Evolutionary conservation across 2,888 invertebrate genomes (phyloP), one percentile per base, ranked within the genome.

Genomic region (Agrochola lychnidis): DNA sequence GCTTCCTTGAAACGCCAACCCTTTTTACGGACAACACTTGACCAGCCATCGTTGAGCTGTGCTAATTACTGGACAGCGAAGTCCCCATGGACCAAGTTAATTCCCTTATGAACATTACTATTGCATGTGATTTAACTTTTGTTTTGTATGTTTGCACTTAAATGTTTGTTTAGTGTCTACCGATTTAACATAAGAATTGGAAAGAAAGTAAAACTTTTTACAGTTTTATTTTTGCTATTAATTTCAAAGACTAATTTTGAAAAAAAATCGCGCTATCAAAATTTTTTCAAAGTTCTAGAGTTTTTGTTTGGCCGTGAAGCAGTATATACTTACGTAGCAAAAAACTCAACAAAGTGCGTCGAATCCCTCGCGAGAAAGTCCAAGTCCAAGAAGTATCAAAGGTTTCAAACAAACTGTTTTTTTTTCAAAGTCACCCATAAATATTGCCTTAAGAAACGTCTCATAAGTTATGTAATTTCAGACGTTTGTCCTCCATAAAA

Each of bases 11-110:
- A 68, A 64, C 40, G 51, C 57, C 61, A 84, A 83, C 73, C 84
- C 84, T 81, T 84, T 82, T 84, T 83, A 64, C 66, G 40, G 7
- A 16, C 40, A 63, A 22, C 66, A 30, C 4, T 36, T 30, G 74
- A 75, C 85, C 87, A 87, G 62, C 61, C 7, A 48, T 25, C 63
- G 66, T 42, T 68, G 85, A 82, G n/a, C 79, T 68, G n/a, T 45
- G 63, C 57, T 73, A 77, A 74, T 76, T 76, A 86, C 72, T 40
- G 56, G 12, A 45, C 36, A 53, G 36, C 67, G 36, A 59, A 36
- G 67, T 73, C 72, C 57, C 64, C 61, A 63, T 42, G 48, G 87
- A 36, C 76, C 77, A 85, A 76, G 74, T 74, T 77, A 79, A 67
- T 57, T 62, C 62, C 71, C 72, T 25, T 61, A 61, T 62, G 64